Percentiles rank a stretch among this genome's conserved stretches.
phyloP scores from a whole-genome alignment of 2,113 vertebrate species.

The Caranx ignobilis region DNA sequence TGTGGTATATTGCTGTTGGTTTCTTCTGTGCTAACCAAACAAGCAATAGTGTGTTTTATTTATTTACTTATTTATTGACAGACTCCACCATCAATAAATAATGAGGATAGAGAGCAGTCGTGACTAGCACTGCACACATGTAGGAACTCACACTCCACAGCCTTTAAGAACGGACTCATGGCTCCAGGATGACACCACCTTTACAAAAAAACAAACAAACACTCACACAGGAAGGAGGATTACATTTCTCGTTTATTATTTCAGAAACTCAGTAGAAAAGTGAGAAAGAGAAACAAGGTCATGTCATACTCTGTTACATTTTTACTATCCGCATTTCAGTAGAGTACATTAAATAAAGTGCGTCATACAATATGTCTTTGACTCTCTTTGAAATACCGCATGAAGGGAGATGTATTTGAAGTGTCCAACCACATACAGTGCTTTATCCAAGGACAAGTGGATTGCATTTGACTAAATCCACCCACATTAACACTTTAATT shows the following conservation, averaged over 20 bases:
- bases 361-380: not conserved
- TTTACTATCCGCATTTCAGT: not conserved
- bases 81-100: conserved; percentile 75
- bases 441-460: conserved; percentile 42
- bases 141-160: conserved; percentile 35
- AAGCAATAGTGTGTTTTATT: conserved; percentile 44
- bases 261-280: not conserved
- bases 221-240: not conserved
- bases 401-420: conserved; percentile 43
- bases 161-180: conserved; percentile 32
- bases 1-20: conserved; percentile 36
- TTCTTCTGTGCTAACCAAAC: conserved; percentile 37
- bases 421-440: not conserved
- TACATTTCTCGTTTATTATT: conserved; percentile 40
- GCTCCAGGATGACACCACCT: not conserved
- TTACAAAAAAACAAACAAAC: conserved; percentile 22
- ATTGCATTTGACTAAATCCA: conserved; percentile 51
- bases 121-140: conserved; percentile 68
- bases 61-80: conserved; percentile 74
- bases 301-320: not conserved
- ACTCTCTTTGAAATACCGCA: conserved; percentile 2
- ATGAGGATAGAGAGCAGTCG: conserved; percentile 75
- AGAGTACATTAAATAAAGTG: conserved; percentile 19
- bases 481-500: conserved; percentile 63
- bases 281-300: not conserved